Percentiles rank a stretch among this genome's conserved stretches.
phyloP scores from a whole-genome alignment of 2,888 invertebrate species.

The Synanthedon vespiformis region DNA sequence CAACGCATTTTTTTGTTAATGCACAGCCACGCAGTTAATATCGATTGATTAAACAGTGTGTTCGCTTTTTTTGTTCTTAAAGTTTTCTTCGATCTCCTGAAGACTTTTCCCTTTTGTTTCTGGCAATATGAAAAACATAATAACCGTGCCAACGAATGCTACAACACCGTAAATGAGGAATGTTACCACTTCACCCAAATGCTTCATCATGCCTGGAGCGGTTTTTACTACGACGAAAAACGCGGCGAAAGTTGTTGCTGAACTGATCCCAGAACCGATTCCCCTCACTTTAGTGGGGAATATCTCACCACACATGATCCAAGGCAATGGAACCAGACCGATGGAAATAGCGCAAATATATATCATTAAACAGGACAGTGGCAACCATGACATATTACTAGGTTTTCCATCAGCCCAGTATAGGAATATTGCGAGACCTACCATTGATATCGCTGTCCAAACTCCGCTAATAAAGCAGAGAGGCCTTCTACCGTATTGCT shows the following conservation, averaged over 20 bases:
- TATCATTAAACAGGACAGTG: slow-evolving; percentile 61
- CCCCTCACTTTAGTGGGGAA: slow-evolving; percentile 74
- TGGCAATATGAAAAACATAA: slow-evolving; percentile 73
- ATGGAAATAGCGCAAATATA: slow-evolving; percentile 73
- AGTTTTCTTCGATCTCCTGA: slow-evolving; percentile 75
- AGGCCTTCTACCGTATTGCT: slow-evolving; percentile 72
- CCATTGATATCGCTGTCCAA: slow-evolving; percentile 72
- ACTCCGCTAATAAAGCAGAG: slow-evolving; percentile 74
- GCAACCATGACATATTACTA: slow-evolving; percentile 56
- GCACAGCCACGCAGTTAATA: neutral
- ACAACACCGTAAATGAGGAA: slow-evolving; percentile 73
- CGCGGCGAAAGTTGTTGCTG: slow-evolving; percentile 73
- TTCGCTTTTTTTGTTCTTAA: slow-evolving; percentile 35
- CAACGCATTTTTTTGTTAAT: slow-evolving; percentile 10
- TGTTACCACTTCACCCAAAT: slow-evolving; percentile 71
- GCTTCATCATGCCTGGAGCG: slow-evolving; percentile 70
- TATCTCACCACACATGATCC: slow-evolving; percentile 81
- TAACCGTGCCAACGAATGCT: slow-evolving; percentile 68
- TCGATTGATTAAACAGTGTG: slow-evolving; percentile 25
- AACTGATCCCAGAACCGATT: slow-evolving; percentile 75
- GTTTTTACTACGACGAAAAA: slow-evolving; percentile 77
- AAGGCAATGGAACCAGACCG: slow-evolving; percentile 76
- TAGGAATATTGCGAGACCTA: slow-evolving; percentile 62
- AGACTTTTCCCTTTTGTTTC: slow-evolving; percentile 78
- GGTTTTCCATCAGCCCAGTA: slow-evolving; percentile 35